These are phyloP conservation scores for Apantesis nais DNA, from an alignment of 2,888 invertebrate species.

Conservation along the genomic window DNA sequence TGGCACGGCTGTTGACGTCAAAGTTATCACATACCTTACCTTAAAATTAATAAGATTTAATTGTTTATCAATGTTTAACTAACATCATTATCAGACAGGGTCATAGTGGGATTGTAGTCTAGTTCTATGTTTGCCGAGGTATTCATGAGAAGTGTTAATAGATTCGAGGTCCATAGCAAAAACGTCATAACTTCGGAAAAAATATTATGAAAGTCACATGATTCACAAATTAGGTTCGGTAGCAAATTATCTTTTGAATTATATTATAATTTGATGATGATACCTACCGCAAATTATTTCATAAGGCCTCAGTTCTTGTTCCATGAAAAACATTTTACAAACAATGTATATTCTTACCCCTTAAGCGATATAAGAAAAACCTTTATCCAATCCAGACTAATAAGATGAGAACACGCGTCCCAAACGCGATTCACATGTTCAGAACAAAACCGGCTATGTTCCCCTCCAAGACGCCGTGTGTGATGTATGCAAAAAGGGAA, in stretches of 20 bases:
- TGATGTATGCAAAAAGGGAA: conserved; percentile 86
- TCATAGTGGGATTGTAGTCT: too few species aligned
- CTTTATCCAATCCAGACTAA: conserved; percentile 80
- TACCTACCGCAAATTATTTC: neutral
- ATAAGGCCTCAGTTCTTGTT: conserved; percentile 3
- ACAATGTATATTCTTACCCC: conserved; percentile 41
- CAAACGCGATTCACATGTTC: conserved; percentile 84
- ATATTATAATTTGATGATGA: neutral
- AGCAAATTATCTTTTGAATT: conserved; percentile 4
- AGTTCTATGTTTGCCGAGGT: too few species aligned
- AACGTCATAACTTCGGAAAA: neutral
- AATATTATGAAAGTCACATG: neutral
- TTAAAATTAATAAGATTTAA: too few species aligned
- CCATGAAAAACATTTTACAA: conserved; percentile 13
- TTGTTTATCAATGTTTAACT: too few species aligned
- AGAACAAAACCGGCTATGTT: conserved; percentile 76
- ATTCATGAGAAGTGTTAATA: too few species aligned
- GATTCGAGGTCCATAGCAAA: too few species aligned
- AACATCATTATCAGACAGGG: too few species aligned
- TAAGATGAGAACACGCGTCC: conserved; percentile 81
- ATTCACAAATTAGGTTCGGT: neutral
- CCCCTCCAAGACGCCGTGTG: conserved; percentile 77
- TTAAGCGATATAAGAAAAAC: conserved; percentile 72
- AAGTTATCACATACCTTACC: too few species aligned
- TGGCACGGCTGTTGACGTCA: too few species aligned